Evolutionary conservation across 92 coral and sea anemone species (phyloP).

Genomic region (Hydrozoanthus gracilis): DNA sequence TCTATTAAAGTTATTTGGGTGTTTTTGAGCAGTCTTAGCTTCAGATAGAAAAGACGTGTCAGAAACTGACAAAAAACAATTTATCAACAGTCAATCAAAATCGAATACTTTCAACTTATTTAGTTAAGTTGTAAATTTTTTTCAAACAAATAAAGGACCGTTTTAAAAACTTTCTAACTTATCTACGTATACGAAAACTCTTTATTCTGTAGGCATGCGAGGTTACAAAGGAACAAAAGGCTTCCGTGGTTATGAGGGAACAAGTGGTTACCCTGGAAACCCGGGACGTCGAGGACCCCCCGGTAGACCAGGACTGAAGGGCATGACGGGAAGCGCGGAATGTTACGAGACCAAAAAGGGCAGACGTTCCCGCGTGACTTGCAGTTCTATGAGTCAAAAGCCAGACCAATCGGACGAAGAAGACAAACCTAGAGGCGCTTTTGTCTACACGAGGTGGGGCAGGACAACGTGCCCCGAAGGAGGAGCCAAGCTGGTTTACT

Average conservation of each 20-base stretch:
- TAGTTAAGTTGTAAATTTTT: neutral
- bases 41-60: too few species aligned
- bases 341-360: constrained; percentile 35
- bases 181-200: neutral
- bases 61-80: too few species aligned
- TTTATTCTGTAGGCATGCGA: neutral
- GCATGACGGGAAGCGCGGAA: constrained; percentile 10
- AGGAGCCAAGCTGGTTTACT: constrained; percentile 36
- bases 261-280: constrained; percentile 18
- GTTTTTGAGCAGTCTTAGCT: too few species aligned
- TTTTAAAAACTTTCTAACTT: too few species aligned
- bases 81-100: too few species aligned
- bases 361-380: constrained; percentile 28
- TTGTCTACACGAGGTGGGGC: constrained; percentile 37
- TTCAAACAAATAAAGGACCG: neutral
- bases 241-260: constrained; percentile 40
- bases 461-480: constrained; percentile 40
- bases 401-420: constrained; percentile 30
- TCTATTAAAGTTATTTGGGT: too few species aligned
- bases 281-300: constrained; percentile 24
- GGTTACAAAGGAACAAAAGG: constrained; percentile 35
- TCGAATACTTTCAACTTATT: too few species aligned
- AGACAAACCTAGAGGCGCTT: constrained; percentile 9
- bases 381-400: constrained; percentile 26
- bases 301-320: neutral